Evolutionary conservation across 2,888 invertebrate genomes (phyloP).

Genomic region (Dexiosoma caninum): DNA sequence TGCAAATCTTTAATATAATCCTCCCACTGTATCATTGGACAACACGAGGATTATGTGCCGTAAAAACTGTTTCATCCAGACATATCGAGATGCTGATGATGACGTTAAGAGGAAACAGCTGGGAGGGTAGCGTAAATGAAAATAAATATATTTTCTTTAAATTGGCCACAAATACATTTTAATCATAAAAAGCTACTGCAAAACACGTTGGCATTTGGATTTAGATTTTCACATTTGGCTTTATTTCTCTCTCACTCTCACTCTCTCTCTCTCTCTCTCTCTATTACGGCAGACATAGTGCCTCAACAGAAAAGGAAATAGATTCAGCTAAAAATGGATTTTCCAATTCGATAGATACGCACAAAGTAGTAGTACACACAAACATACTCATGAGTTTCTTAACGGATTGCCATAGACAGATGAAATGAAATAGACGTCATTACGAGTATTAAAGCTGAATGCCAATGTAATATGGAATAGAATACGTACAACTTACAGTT

Average conservation of each 20-base stretch:
- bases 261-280: conserved; percentile 3
- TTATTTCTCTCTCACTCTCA: no score
- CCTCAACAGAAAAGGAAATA: conserved; percentile 57
- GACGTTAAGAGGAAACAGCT: not conserved
- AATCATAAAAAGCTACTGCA: conserved; percentile 27
- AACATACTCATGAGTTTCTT: not conserved
- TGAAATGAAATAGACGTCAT: conserved; percentile 39
- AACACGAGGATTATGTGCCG: conserved; percentile 25
- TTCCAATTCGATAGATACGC: conserved; percentile 7
- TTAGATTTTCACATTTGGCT: conserved; percentile 17
- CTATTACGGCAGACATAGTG: conserved; percentile 41
- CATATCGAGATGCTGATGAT: not conserved
- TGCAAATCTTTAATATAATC: no score
- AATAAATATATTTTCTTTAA: conserved; percentile 47
- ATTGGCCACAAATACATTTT: conserved; percentile 46
- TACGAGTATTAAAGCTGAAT: conserved; percentile 25
- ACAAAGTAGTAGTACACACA: not conserved
- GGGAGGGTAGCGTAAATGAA: conserved; percentile 29
- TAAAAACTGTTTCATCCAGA: conserved; percentile 25
- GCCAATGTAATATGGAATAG: not conserved
- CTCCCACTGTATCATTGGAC: not conserved
- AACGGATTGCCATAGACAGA: conserved; percentile 27
- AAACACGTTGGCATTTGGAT: conserved; percentile 31
- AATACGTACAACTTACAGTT: not conserved
- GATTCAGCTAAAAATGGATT: conserved; percentile 53